These are phyloP conservation scores for Stylophora pistillata DNA, from an alignment of 64 coral and sea anemone species.

Conservation along the genomic window DNA sequence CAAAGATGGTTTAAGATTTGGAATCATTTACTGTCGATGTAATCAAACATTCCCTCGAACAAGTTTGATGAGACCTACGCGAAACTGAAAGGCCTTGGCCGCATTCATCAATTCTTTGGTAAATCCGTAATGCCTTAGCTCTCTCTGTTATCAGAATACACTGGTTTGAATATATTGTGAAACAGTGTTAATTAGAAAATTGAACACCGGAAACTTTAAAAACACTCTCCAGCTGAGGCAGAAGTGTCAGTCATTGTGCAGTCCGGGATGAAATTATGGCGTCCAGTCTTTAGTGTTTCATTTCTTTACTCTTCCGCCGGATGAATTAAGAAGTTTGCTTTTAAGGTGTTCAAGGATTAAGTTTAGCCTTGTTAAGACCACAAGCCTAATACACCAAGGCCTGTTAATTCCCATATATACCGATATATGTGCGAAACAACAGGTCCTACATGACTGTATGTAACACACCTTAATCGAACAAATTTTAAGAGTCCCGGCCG, in stretches of 20 bases:
- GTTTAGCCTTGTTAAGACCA: slow-evolving; percentile 11
- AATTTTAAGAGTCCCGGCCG: background rate
- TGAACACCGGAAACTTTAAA: slow-evolving; percentile 32
- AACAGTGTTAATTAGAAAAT: slow-evolving; percentile 49
- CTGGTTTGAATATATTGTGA: slow-evolving; percentile 22
- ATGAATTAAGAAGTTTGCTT: slow-evolving; percentile 24
- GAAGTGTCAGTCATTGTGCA: background rate
- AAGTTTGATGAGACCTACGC: background rate
- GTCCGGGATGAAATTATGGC: background rate
- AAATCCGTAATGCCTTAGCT: background rate
- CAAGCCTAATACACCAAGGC: background rate
- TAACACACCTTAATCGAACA: background rate
- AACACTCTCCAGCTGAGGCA: background rate
- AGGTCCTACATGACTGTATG: too few species aligned
- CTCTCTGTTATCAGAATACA: background rate
- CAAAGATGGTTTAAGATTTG: too few species aligned
- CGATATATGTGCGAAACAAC: background rate
- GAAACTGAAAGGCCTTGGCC: background rate
- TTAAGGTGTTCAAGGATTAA: slow-evolving; percentile 16
- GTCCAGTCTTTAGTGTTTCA: background rate
- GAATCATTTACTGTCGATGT: background rate
- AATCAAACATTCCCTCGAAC: background rate
- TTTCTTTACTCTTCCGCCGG: background rate
- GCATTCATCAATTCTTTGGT: background rate
- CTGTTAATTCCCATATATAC: slow-evolving; percentile 19